Evolutionary conservation across 1,140 invertebrate genomes (phyloP).

Genomic region (Macrosteles quadrilineatus): DNA sequence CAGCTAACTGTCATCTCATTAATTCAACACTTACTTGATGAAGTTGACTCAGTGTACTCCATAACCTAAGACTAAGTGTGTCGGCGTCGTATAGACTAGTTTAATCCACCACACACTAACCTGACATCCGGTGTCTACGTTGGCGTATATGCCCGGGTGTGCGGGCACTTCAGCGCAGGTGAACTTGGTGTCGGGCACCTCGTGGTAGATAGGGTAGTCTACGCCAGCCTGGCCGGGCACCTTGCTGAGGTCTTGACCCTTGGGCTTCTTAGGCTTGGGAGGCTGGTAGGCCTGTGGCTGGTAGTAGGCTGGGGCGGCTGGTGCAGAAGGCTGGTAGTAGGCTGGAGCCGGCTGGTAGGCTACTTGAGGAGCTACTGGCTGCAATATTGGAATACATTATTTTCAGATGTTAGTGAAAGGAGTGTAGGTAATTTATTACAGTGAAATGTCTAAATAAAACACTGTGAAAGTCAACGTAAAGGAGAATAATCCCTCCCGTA

Average conservation of each 20-base stretch:
- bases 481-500: no score
- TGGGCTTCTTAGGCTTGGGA: conserved; percentile 16
- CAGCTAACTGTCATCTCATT: no score
- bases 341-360: background rate
- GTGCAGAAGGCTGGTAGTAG: conserved; percentile 1
- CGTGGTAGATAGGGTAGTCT: conserved; percentile 76
- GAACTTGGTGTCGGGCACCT: conserved; percentile 75
- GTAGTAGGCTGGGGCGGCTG: background rate
- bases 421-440: no score
- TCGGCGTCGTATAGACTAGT: no score
- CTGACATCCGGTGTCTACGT: conserved; percentile 84
- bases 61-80: no score
- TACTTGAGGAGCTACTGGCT: background rate
- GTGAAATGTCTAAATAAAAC: no score
- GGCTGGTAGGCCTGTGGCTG: background rate
- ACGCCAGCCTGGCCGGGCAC: conserved; percentile 74
- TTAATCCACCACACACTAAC: conserved; percentile 52
- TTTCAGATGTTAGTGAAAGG: no score
- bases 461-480: no score
- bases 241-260: conserved; percentile 69
- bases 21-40: no score
- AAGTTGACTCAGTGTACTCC: no score
- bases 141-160: conserved; percentile 82
- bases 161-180: conserved; percentile 72
- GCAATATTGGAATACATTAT: no score